Evolutionary conservation across 2,888 invertebrate genomes (phyloP).

Genomic region (Baronia brevicornis): DNA sequence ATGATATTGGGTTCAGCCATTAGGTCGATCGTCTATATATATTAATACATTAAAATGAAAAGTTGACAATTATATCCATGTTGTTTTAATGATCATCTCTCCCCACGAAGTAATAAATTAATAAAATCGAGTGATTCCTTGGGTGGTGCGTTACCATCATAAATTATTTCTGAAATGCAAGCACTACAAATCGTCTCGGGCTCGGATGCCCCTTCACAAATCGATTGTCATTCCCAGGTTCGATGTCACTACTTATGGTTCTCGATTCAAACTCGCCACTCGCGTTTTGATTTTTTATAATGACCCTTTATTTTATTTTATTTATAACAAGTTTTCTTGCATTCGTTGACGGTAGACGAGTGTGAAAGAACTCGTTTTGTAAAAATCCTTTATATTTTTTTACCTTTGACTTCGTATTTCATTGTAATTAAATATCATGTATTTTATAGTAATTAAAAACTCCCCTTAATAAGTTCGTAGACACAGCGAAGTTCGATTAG

Average conservation of each 20-base stretch:
- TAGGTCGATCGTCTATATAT: too few relatives aligned
- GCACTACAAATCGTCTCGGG: constrained; percentile 3
- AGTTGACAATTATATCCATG: too few relatives aligned
- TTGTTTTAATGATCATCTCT: too few relatives aligned
- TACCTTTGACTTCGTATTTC: too few relatives aligned
- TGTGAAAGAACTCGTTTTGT: too few relatives aligned
- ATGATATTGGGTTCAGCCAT: too few relatives aligned
- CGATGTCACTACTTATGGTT: constrained; percentile 4
- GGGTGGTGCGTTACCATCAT: constrained; percentile 2
- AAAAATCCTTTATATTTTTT: too few relatives aligned
- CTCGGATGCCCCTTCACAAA: constrained; percentile 7
- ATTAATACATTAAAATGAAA: too few relatives aligned
- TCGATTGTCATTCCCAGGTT: constrained; percentile 5
- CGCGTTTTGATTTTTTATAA: neutral
- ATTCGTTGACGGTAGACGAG: neutral
- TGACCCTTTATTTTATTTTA: neutral
- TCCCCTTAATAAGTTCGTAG: neutral
- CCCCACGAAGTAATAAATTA: too few relatives aligned
- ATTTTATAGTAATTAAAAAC: neutral
- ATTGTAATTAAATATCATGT: too few relatives aligned
- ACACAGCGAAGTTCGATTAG: constrained; percentile 7
- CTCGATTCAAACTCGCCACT: constrained; percentile 1
- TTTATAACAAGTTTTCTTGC: too few relatives aligned
- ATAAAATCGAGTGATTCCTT: neutral
- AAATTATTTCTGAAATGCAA: constrained; percentile 6